Evolutionary conservation across 1,140 invertebrate genomes (phyloP).

Genomic region (Rhagoletis pomonella): DNA sequence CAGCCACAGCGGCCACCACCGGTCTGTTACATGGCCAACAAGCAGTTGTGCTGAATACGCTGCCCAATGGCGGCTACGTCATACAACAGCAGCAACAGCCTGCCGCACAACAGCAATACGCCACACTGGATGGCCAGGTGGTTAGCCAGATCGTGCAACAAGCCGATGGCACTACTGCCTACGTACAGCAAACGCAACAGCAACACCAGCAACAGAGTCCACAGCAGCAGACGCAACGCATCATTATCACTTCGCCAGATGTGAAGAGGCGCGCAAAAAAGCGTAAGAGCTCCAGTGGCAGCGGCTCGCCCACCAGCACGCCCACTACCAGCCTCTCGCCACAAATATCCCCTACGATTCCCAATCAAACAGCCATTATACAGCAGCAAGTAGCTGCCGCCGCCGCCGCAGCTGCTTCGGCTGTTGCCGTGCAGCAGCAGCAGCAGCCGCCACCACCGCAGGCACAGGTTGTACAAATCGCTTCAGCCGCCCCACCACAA

Average conservation of each 20-base stretch:
- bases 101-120: conserved; percentile 78
- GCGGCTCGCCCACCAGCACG: conserved; percentile 63
- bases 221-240: conserved; percentile 74
- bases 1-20: conserved; percentile 38
- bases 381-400: conserved; percentile 61
- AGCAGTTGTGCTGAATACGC: conserved; percentile 84
- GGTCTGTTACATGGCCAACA: conserved; percentile 82
- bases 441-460: conserved; percentile 62
- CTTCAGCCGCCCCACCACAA: conserved; percentile 57
- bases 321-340: conserved; percentile 66
- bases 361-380: conserved; percentile 67
- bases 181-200: conserved; percentile 69
- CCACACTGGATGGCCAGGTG: conserved; percentile 79
- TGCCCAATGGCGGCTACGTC: conserved; percentile 86
- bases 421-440: conserved; percentile 56
- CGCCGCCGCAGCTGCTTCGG: conserved; percentile 47
- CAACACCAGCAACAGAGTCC: conserved; percentile 68
- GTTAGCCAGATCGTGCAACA: conserved; percentile 78
- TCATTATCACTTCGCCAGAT: conserved; percentile 80
- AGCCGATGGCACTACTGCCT: conserved; percentile 75
- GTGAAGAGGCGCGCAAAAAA: conserved; percentile 84
- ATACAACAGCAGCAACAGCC: conserved; percentile 82
- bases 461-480: conserved; percentile 67
- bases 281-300: conserved; percentile 76
- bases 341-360: conserved; percentile 72